Evolutionary conservation across 1,140 invertebrate genomes (phyloP), one percentile per base, ranked within the genome.

Genomic region (Liolophura sinensis): DNA sequence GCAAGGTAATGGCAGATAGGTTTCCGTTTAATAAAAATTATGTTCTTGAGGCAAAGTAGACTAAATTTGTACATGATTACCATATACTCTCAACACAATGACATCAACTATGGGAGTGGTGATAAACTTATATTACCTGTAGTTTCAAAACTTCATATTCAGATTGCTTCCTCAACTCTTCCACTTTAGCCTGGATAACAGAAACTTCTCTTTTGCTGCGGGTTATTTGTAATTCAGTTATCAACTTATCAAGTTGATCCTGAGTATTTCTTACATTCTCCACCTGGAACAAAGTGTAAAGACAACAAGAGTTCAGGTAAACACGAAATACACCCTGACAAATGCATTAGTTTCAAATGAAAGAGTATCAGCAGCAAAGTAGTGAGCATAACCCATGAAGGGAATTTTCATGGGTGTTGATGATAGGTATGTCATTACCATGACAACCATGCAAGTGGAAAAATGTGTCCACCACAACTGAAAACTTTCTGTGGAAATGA

Each of bases 111-210:
- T 40, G 31, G n/a, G 48, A 58, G 57, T 1, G 1, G 15, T 22
- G 25, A 62, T 16, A 55, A 11, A 40, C 60, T 40, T 1, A 46
- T 27, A 22, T 47, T 68, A 80, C 81, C 78, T 81, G 73, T 49
- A 82, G 59, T 15, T 77, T 64, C 18, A 81, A 57, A 14, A 81
- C 66, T 20, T 72, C 68, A 27, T 75, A 65, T 25, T 82, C 79
- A 48, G 72, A 67, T 62, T 76, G 71, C 18, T 73, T 67, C 62
- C 79, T 77, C 4, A 77, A 59, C 54, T 78, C 75, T n/a, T 72
- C 65, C 27, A 71, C 74, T 46, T 65, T 64, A 9, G 40, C 48
- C 25, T 65, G 60, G 25, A 70, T 65, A 48, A 57, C 65, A n/a
- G 76, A 72, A 55, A 79, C 25, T 22, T 77, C 74, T 12, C 70